Conservation (phyloP, 2,797 vertebrate species). For the Spheniscus humboldti region DNA sequence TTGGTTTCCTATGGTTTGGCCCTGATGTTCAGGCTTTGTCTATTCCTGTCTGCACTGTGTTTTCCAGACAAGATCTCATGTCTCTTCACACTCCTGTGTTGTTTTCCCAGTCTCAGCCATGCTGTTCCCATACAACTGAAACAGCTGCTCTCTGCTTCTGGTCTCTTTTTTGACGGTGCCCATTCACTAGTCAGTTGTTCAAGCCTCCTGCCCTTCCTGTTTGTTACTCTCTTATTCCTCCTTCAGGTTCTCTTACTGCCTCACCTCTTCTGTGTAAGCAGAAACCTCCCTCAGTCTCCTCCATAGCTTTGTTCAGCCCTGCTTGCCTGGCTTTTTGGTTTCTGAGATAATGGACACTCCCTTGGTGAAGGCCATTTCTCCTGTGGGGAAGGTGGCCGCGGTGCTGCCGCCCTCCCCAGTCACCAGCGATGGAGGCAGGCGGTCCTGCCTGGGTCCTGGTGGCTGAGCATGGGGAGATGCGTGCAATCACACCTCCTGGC, state of each 20-base stretch:
- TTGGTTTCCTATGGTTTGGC: neutral
- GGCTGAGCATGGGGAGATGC: neutral
- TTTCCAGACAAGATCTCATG: neutral
- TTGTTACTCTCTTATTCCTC: neutral
- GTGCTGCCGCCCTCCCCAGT: neutral
- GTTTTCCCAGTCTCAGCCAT: neutral
- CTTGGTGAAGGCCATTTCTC: neutral
- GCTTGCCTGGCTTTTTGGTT: neutral
- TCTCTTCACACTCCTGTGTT: neutral
- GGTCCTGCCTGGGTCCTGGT: neutral
- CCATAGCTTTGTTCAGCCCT: neutral
- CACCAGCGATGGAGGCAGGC: neutral
- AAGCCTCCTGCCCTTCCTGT: neutral
- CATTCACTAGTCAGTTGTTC: neutral
- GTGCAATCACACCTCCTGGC: neutral
- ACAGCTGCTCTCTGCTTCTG: neutral
- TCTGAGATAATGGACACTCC: neutral
- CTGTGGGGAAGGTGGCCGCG: fast-evolving
- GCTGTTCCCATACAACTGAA: neutral
- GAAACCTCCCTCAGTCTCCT: neutral
- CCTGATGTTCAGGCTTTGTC: neutral
- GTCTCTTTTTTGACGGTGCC: neutral
- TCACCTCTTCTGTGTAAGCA: neutral
- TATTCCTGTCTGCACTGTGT: neutral
- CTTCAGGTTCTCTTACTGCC: neutral